Conservation (phyloP, 2,888 invertebrate species). For the Criorhina ranunculi region DNA sequence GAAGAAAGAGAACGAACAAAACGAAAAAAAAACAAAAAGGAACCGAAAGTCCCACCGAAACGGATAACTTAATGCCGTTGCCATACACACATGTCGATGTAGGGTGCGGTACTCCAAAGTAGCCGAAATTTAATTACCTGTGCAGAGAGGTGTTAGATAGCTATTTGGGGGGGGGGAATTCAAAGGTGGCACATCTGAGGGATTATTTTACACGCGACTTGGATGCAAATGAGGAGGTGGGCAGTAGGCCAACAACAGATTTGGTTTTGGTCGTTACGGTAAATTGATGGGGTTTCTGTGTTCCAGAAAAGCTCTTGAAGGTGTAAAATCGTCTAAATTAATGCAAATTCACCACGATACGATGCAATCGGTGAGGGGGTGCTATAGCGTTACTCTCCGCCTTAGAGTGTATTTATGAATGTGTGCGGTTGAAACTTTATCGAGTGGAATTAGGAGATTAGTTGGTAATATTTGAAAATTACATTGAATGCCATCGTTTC, state of each 20-base stretch:
- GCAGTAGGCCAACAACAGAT: constrained; percentile 6
- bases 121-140: constrained; percentile 64
- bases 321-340: constrained; percentile 59
- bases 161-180: background rate
- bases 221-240: constrained; percentile 53
- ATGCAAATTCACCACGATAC: constrained; percentile 10
- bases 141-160: constrained; percentile 40
- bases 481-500: background rate
- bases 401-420: constrained; percentile 28
- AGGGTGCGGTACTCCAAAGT: background rate
- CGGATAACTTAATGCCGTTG: constrained; percentile 20
- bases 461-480: constrained; percentile 12
- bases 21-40: background rate
- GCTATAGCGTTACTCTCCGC: background rate
- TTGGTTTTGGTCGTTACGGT: constrained; percentile 31
- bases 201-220: constrained; percentile 50
- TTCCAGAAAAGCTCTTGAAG: constrained; percentile 10
- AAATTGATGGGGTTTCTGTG: constrained; percentile 55
- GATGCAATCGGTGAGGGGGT: background rate
- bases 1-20: too few species aligned
- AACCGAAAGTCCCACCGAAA: constrained; percentile 10
- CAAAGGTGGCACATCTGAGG: constrained; percentile 24
- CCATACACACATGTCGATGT: background rate
- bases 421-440: constrained; percentile 17
- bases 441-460: constrained; percentile 39